Percentiles rank a stretch among this genome's conserved stretches.
phyloP scores from a whole-genome alignment of 2,113 vertebrate species.

The Spea multiplicata region DNA sequence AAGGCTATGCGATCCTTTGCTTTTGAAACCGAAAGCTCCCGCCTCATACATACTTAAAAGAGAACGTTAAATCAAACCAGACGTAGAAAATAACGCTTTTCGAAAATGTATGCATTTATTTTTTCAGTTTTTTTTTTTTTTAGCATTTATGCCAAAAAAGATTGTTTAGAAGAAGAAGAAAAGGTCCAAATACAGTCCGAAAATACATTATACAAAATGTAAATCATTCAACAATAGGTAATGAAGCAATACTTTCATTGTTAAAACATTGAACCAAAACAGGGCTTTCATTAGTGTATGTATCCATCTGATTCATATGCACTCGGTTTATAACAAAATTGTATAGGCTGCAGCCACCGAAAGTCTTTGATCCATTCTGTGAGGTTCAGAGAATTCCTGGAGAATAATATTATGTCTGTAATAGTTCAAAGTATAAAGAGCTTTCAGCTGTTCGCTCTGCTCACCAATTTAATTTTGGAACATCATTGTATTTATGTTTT shows the following conservation, averaged over 20 bases:
- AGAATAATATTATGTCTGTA: conserved; percentile 45
- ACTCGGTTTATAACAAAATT: conserved; percentile 38
- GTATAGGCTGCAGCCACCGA: conserved; percentile 7
- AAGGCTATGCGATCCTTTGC: too few relatives aligned
- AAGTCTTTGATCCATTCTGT: conserved; percentile 38
- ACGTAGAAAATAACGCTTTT: background rate
- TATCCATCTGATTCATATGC: conserved; percentile 34
- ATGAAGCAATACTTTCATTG: conserved; percentile 1
- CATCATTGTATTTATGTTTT: conserved; percentile 48
- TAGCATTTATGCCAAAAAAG: background rate
- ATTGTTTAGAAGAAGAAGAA: background rate
- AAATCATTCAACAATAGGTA: conserved; percentile 15
- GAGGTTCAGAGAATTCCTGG: conserved; percentile 41
- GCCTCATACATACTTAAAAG: too few relatives aligned
- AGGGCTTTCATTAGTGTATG: conserved; percentile 30
- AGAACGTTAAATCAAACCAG: too few relatives aligned
- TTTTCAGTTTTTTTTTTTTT: background rate
- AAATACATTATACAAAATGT: conserved; percentile 12
- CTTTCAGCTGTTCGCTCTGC: conserved; percentile 39
- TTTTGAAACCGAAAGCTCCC: too few relatives aligned
- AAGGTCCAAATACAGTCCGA: background rate
- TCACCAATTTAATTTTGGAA: conserved; percentile 47
- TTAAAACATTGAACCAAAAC: conserved; percentile 18
- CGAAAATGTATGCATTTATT: background rate
- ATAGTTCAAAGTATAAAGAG: conserved; percentile 46